Evolutionary conservation across 2,113 vertebrate species (phyloP), one percentile per base, ranked within the genome.

Genomic region (Chaetops frenatus): DNA sequence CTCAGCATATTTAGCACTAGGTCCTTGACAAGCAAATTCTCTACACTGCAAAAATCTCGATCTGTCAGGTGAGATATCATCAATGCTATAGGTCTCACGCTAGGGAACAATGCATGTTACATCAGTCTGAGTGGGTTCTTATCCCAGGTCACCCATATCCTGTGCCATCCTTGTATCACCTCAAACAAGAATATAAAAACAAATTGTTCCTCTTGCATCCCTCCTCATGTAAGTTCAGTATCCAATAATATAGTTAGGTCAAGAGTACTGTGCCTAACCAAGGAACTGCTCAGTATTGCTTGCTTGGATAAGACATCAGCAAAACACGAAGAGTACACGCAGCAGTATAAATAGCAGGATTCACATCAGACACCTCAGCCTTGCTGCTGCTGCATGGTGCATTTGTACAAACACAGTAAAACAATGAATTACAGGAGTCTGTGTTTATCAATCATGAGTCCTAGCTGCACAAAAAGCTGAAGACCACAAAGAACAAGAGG

Each of bases 11-110:
- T 73, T 73, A 80, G 10, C 62, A 82, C 22, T 33, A 82, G 2
- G 18, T 65, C 40, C 33, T 53, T 80, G 48, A 76, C 36, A 79
- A 72, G 53, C n/a, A 92, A 92, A 51, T 38, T 79, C 4, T 44
- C 40, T 31, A 20, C 44, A 12, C 21, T 33, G 27, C 24, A 69
- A 61, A 90, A 56, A 36, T 14, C 62, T 51, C 71, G 14, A 0
- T 17, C 73, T 81, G 31, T 60, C 67, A 57, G 28, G 36, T 64
- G 38, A 78, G 42, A 60, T 51, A 72, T 2, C 10, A 0, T 79
- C 58, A 60, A 6, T 31, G 9, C 3, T 35, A 14, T 0, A 16
- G 42, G 23, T 62, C 77, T 83, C 42, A 45, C 0, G 0, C 50
- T 38, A 65, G 23, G 18, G 20, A 81, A 42, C 1, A 1, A 11